Evolutionary conservation across 2,113 vertebrate genomes (phyloP), one percentile per base, ranked within the genome.

Genomic region (Caloenas nicobarica): DNA sequence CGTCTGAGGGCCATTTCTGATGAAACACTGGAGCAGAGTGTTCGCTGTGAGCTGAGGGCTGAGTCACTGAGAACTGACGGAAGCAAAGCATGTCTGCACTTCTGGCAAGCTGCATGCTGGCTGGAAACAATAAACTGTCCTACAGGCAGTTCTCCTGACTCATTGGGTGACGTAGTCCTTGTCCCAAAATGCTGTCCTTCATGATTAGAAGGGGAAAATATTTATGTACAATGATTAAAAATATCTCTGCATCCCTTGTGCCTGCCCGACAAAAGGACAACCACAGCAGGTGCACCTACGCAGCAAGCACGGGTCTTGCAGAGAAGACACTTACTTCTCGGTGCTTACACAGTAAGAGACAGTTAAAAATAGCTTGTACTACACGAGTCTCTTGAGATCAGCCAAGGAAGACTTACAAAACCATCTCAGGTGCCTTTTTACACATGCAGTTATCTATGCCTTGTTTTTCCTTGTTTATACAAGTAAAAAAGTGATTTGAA

Each of bases 301-400:
- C 88, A 96, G 88, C 82, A 86, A 79, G 82, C 68, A 80, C 7
- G 14, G 87, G 81, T 80, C 95, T 85, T 65, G 54, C 74, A 90
- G 79, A 80, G 68, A 88, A 73, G 71, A 64, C 31, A 17, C 48
- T 40, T 26, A 53, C 38, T 62, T 89, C 62, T 61, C 58, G 60
- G 9, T 33, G 82, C 71, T 91, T 73, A 51, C 57, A 58, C 79
- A 86, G 69, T 16, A 38, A 64, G 71, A 94, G 56, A n/a, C 23
- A 33, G 71, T 22, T 81, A 95, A 86, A 95, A 95, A 93, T 94
- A 95, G 80, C 72, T 62, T 78, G 57, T 53, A 48, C 48, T 42
- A 56, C 38, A 74, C 42, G 40, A 51, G 50, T 48, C 38, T 77
- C 57, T 66, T 70, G n/a, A 79, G 73, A 44, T 31, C 38, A 57